Percentiles rank a stretch among this genome's conserved stretches.
These are phyloP conservation scores for Mirza zaza DNA, from an alignment of 2,113 vertebrate genomes.

Conservation along the genomic window DNA sequence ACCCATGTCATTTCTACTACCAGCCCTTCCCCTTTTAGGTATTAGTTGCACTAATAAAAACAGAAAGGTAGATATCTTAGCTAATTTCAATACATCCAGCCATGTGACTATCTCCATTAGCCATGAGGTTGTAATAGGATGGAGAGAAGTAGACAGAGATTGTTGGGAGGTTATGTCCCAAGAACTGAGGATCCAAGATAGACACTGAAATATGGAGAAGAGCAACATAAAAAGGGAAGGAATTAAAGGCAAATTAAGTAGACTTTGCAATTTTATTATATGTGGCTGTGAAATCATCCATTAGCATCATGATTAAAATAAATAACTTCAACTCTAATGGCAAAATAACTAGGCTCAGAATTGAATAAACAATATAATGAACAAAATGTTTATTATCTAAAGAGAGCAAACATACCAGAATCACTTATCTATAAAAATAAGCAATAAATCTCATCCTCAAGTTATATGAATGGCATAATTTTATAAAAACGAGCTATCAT, in stretches of 20 bases:
- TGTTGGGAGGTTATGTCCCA: not conserved
- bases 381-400: not conserved
- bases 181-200: not conserved
- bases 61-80: not conserved
- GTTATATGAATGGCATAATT: conserved; percentile 28
- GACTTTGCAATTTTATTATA: not conserved
- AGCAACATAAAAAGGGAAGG: not conserved
- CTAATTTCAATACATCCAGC: not conserved
- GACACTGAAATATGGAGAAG: not conserved
- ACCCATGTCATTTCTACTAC: not conserved
- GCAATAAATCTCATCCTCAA: not conserved
- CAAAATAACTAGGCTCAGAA: not conserved
- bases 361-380: not conserved
- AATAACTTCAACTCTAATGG: not conserved
- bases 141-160: not conserved
- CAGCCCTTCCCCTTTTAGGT: not conserved
- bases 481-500: conserved; percentile 50
- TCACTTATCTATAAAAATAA: not conserved
- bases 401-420: not conserved
- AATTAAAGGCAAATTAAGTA: not conserved
- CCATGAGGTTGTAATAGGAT: not conserved
- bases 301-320: not conserved
- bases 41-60: not conserved
- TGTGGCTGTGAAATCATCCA: not conserved
- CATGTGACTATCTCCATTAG: not conserved